Base-by-base conservation (phyloP, 1,140 invertebrate species). In the Scaptomyza hsui region DNA sequence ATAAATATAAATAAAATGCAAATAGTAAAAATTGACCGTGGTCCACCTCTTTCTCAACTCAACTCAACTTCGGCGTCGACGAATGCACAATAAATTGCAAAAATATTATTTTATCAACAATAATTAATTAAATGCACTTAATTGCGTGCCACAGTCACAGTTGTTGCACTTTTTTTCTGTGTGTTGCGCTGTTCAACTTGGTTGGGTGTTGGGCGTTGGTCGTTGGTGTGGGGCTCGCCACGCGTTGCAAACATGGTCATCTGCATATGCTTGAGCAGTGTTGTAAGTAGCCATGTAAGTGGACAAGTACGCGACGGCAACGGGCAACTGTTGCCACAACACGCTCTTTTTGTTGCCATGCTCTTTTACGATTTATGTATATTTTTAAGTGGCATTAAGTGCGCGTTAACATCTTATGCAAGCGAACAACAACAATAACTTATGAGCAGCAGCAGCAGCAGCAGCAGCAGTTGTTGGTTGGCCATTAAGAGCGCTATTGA, bases 101-200 rank as follows among this genome's bases (percentile, higher is more conserved):
- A 88, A 88, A 88, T 88, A 88, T 88, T 88, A 88, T 88, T 88
- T 88, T 88, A 88, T 88, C 82, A 88, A 88, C 82, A 88, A 88
- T 88, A 88, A 88, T 88, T 88, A 88, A 88, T 88, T 88, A 88
- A 88, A 88, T 81, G 82, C 82, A 88, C 82, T 88, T 88, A 88
- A 88, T 88, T 88, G 82, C 82, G 82, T 82, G 82, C 78, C 75
- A 62, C 78, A 83, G 60, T 83, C 62, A 42, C 71, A 60, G 63
- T 81, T 63, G 65, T 68, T 39, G 55, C 41, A 48, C 37, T 13
- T 10, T 26, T 32, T 24, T 29, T 29, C n/a, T n/a, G n/a, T n/a
- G 52, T 52, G 19, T 52, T 12, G 12, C 35, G 7, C 19, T 24
- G 68, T 44, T 55, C 51, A 72, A 67, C 1, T 51, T 71, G 57